Evolutionary conservation across 2,888 invertebrate genomes (phyloP).

Genomic region (Eupelmus urozonus): DNA sequence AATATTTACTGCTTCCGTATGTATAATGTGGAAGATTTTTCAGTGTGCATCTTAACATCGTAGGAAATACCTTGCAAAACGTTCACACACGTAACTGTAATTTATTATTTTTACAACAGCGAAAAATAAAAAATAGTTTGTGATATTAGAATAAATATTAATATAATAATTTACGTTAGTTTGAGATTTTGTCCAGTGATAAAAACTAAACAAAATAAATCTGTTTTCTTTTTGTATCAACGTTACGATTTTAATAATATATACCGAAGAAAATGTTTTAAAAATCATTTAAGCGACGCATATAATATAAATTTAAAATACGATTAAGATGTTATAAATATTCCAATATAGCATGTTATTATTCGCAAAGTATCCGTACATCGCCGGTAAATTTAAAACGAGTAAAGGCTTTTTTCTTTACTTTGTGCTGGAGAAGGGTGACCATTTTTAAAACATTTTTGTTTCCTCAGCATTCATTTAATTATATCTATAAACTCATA

Average conservation of each 20-base stretch:
- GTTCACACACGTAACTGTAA: constrained; percentile 48
- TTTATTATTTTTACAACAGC: constrained; percentile 52
- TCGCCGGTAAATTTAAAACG: not conserved
- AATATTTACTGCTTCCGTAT: constrained; percentile 33
- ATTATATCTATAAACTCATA: not conserved
- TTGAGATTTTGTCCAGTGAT: constrained; percentile 52
- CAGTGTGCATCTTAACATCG: constrained; percentile 52
- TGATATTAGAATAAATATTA: constrained; percentile 59
- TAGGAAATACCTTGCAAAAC: constrained; percentile 59
- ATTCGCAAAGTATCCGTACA: not conserved
- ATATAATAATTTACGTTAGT: constrained; percentile 44
- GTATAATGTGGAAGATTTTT: constrained; percentile 46
- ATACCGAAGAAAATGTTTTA: constrained; percentile 43
- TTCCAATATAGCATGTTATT: constrained; percentile 14
- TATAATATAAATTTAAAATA: constrained; percentile 21
- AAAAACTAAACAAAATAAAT: constrained; percentile 35
- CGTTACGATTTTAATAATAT: constrained; percentile 27
- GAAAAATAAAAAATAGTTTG: constrained; percentile 55
- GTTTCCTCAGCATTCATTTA: not conserved
- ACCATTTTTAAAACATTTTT: constrained; percentile 46
- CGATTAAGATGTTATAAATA: constrained; percentile 27
- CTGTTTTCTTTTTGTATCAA: constrained; percentile 48
- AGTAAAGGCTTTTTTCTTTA: constrained; percentile 5
- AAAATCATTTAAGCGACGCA: constrained; percentile 31
- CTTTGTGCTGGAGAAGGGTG: not conserved